These are phyloP conservation scores for Ophioninae sp. DNA, from an alignment of 2,888 invertebrate genomes.

Conservation along the genomic window DNA sequence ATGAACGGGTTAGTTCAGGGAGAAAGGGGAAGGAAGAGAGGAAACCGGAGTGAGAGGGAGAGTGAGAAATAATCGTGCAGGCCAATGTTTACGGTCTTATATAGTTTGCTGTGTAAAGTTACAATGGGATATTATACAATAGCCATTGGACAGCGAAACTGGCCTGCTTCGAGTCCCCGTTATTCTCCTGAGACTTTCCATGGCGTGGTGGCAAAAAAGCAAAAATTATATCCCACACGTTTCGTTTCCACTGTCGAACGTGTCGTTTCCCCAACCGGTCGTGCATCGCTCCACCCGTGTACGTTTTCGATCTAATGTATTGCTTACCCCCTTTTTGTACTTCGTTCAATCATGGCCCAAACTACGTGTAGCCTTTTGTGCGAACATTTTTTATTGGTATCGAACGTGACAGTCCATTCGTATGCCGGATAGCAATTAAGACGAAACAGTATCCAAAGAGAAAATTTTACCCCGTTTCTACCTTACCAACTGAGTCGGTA, in stretches of 20 bases:
- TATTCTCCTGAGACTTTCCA: conserved; percentile 29
- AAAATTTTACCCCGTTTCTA: no score
- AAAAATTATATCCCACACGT: not conserved
- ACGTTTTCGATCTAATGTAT: not conserved
- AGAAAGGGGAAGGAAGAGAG: not conserved
- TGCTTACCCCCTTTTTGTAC: not conserved
- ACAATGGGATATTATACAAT: conserved; percentile 56
- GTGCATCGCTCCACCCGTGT: no score
- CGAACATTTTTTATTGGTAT: no score
- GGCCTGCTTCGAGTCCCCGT: conserved; percentile 21
- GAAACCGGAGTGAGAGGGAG: not conserved
- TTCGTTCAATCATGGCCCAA: not conserved
- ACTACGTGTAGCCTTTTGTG: no score
- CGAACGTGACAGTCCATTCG: no score
- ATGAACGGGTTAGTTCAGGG: conserved; percentile 44
- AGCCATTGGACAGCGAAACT: conserved; percentile 6
- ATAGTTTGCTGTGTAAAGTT: conserved; percentile 31
- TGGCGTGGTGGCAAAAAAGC: not conserved
- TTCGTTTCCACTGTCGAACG: no score
- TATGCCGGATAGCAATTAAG: no score
- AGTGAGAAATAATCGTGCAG: not conserved
- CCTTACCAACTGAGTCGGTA: no score
- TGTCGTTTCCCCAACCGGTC: no score
- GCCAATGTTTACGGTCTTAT: conserved; percentile 52
- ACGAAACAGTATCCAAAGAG: no score